These are phyloP conservation scores for Microtus pennsylvanicus DNA, from an alignment of 2,113 vertebrate genomes.

Conservation along the genomic window DNA sequence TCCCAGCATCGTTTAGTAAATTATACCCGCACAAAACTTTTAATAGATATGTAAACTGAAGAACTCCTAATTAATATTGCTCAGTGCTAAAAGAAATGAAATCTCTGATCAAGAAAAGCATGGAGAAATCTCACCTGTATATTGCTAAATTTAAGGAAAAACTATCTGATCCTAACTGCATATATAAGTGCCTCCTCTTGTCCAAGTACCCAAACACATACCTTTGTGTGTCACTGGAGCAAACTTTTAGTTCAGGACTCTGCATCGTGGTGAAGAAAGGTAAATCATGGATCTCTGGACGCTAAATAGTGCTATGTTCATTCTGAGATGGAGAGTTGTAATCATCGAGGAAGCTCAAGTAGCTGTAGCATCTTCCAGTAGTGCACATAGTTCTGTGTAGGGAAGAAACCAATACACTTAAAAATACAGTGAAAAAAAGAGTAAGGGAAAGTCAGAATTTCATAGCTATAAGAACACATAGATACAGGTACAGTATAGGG, in stretches of 20 bases:
- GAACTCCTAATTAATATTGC: not conserved
- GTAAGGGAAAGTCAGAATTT: not conserved
- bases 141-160: not conserved
- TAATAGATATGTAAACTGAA: not conserved
- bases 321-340: not conserved
- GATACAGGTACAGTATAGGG: not conserved
- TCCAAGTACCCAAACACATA: not conserved
- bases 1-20: not conserved
- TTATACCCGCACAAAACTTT: not conserved
- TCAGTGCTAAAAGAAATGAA: not conserved
- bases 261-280: not conserved
- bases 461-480: not conserved
- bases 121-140: not conserved
- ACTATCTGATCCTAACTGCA: not conserved
- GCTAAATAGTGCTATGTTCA: accelerated
- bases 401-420: not conserved
- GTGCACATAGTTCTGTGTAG: not conserved
- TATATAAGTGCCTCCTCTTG: not conserved
- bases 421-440: not conserved
- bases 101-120: not conserved
- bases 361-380: not conserved
- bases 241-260: not conserved
- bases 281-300: not conserved
- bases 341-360: not conserved
- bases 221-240: not conserved